A percentile compares a stretch with the other conserved stretches of the same genome.
Evolutionary conservation across 2,888 invertebrate genomes (phyloP).

Genomic region (Abscondita cerata): DNA sequence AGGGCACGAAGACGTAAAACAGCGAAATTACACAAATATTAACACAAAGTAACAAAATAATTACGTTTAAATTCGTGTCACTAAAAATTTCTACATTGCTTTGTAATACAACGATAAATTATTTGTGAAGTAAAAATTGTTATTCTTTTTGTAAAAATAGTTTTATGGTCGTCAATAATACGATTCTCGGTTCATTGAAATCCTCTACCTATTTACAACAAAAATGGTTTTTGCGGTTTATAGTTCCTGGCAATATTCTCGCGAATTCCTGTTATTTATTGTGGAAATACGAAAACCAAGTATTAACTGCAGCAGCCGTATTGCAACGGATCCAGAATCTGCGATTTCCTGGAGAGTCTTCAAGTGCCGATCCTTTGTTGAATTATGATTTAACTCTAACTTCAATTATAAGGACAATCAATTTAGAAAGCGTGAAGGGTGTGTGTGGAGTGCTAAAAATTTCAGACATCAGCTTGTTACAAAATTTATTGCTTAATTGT

Average conservation of each 20-base stretch:
- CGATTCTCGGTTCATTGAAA: conserved; percentile 22
- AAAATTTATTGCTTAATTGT: conserved; percentile 19
- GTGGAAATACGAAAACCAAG: conserved; percentile 18
- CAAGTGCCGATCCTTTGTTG: conserved; percentile 15
- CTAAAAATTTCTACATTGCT: background rate
- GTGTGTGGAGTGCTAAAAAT: no score
- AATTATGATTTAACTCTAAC: background rate
- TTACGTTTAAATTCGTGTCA: no score
- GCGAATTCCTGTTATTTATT: conserved; percentile 22
- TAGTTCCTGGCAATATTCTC: conserved; percentile 27
- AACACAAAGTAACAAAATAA: no score
- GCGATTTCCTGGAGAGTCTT: conserved; percentile 16
- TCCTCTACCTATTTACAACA: conserved; percentile 13
- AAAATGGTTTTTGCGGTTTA: conserved; percentile 27
- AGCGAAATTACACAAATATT: no score
- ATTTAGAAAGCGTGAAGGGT: no score
- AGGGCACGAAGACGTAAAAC: no score
- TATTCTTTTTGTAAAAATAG: conserved; percentile 10
- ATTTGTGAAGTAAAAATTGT: background rate
- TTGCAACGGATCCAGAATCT: conserved; percentile 12
- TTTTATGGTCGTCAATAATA: conserved; percentile 22
- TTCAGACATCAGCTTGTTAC: conserved; percentile 10
- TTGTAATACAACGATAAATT: background rate
- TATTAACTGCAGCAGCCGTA: conserved; percentile 16
- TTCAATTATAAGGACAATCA: no score